phyloP scores from a whole-genome alignment of 2,113 vertebrate genomes.

The Eira barbara region DNA sequence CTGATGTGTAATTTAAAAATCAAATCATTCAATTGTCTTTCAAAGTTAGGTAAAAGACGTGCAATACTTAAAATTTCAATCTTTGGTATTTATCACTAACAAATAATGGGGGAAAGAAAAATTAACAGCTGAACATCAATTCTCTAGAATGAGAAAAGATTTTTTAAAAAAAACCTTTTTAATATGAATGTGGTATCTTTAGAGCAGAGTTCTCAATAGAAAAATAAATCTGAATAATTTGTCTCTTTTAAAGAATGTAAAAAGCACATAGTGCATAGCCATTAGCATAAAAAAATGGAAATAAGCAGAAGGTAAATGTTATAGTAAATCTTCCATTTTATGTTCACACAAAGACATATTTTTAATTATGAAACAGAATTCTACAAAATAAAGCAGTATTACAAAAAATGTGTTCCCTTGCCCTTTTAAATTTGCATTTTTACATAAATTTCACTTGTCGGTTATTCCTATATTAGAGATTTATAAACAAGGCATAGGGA shows the following conservation, averaged over 20 bases:
- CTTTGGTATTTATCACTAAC: background rate
- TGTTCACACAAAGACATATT: background rate
- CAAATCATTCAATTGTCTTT: background rate
- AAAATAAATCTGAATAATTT: slow-evolving; percentile 26
- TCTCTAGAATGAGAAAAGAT: background rate
- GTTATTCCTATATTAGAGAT: background rate
- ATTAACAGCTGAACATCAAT: background rate
- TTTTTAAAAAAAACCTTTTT: background rate
- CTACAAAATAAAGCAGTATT: background rate
- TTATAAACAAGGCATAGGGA: background rate
- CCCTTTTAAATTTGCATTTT: background rate
- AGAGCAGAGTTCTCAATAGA: background rate
- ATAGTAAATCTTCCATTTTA: slow-evolving; percentile 28
- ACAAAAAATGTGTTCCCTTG: background rate
- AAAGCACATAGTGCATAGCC: background rate
- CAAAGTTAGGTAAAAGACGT: background rate
- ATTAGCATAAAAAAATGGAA: slow-evolving; percentile 25
- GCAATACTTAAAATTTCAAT: background rate
- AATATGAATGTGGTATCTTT: background rate
- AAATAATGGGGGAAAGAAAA: background rate
- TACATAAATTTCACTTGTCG: background rate
- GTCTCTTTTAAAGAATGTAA: slow-evolving; percentile 16
- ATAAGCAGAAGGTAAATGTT: slow-evolving; percentile 13
- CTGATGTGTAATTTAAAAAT: background rate
- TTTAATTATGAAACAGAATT: slow-evolving; percentile 19